Percentiles rank a stretch among this genome's conserved stretches.
phyloP scores from a whole-genome alignment of 92 coral and sea anemone species.

The Porites lobata region DNA sequence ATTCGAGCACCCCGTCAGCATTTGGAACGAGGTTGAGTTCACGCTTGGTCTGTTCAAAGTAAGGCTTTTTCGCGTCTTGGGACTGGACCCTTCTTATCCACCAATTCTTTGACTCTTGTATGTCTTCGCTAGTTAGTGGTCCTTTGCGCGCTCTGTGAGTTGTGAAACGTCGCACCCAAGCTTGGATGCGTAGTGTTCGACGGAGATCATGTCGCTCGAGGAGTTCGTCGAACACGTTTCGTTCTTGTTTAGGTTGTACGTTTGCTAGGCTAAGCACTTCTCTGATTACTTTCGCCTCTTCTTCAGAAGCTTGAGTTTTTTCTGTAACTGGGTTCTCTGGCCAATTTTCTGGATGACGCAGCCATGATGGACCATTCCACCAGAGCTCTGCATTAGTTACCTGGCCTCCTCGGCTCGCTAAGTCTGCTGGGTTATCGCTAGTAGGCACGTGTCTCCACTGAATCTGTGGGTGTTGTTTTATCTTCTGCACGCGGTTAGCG shows the following conservation, averaged over 20 bases:
- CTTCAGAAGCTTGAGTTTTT: constrained; percentile 35
- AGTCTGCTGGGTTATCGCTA: too few relatives aligned
- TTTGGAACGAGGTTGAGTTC: constrained; percentile 42
- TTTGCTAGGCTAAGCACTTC: constrained; percentile 43
- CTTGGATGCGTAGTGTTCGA: constrained; percentile 34
- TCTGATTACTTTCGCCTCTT: constrained; percentile 42
- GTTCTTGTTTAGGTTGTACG: constrained; percentile 27
- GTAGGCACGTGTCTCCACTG: too few relatives aligned
- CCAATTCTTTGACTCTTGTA: not conserved
- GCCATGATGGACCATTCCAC: too few relatives aligned
- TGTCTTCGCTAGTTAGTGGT: not conserved
- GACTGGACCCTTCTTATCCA: constrained; percentile 52
- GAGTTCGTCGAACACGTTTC: constrained; percentile 54
- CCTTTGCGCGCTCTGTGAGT: constrained; percentile 19
- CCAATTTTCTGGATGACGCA: too few relatives aligned
- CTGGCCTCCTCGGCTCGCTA: too few relatives aligned
- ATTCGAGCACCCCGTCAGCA: constrained; percentile 35
- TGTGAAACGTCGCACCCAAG: constrained; percentile 30
- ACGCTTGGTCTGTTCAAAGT: not conserved
- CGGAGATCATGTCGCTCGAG: not conserved
- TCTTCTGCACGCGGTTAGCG: not conserved
- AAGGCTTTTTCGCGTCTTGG: constrained; percentile 17
- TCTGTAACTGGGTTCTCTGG: too few relatives aligned
- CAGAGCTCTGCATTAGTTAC: too few relatives aligned
- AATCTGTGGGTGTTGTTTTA: constrained; percentile 13